Evolutionary conservation across 53 echinoderm and acorn worm species (phyloP), one percentile per base, ranked within the genome.

Genomic region (Apostichopus leukothele): DNA sequence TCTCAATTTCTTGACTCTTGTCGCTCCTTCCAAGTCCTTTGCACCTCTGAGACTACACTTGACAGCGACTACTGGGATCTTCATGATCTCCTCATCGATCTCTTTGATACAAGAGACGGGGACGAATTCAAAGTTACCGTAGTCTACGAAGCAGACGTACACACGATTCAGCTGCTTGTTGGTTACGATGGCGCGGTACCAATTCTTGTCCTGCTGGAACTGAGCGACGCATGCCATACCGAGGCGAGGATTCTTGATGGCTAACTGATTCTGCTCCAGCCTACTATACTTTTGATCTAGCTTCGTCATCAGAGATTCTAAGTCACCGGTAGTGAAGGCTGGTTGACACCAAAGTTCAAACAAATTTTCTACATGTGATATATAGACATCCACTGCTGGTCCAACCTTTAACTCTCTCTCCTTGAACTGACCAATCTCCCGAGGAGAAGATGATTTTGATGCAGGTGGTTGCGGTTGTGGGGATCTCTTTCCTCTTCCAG

Each of bases 121-220:
- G 13, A 99, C 92, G 21, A 93, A 90, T 67, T 96, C 96, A 67
- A 90, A 85, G 68, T 96, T 96, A 19, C 99, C 99, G 77, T 95
- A 99, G 78, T 99, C 99, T n/a, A 96, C 95, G 77, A 96, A 99
- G 27, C 91, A 90, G 20, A 99, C 96, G n/a, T 94, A 89, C 27
- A 92, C 87, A 53, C 76, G 86, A 22, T 87, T 87, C 4, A 89
- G 76, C 66, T 94, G 90, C 26, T 92, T 92, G 88, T 94, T 90
- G 54, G 90, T 90, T 54, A 99, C 91, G 57, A 94, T 92, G 89
- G 89, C 96, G 60, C 99, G 79, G 52, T 99, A 99, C 99, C 99
- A 99, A 90, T 93, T 94, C 60, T 90, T 83, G 91, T 95, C 94
- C 14, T 91, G 91, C 14, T 90, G 79, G 84, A 94, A 99, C 90